Evolutionary conservation across 2,888 invertebrate genomes (phyloP).

Genomic region (Perizoma flavofasciatum): DNA sequence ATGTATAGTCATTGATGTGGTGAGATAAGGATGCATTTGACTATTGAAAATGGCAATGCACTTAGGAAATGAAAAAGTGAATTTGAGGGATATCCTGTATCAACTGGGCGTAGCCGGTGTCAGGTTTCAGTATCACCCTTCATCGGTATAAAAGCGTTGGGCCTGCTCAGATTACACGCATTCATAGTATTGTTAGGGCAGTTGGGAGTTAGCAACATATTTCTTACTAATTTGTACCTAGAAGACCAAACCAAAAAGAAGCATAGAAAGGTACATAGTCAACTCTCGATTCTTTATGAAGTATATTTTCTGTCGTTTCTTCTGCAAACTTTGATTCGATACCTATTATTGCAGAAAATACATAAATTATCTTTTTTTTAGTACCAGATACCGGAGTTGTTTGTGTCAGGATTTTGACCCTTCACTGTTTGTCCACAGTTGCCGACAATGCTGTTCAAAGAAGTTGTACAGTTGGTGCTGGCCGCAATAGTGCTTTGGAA

Average conservation of each 20-base stretch:
- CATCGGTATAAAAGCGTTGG: conserved; percentile 71
- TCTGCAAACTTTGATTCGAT: background rate
- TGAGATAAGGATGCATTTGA: conserved; percentile 60
- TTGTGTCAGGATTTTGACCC: too few species aligned
- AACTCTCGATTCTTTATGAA: too few species aligned
- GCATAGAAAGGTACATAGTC: background rate
- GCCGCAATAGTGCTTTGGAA: conserved; percentile 60
- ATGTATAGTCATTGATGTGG: conserved; percentile 30
- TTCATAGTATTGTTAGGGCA: conserved; percentile 38
- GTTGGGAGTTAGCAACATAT: conserved; percentile 10
- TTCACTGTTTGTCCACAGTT: conserved; percentile 25
- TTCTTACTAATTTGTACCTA: background rate
- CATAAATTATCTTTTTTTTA: background rate
- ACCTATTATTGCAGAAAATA: background rate
- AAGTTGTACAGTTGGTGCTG: conserved; percentile 60
- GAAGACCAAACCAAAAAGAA: background rate
- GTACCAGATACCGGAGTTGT: too few species aligned
- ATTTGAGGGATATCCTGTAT: conserved; percentile 58
- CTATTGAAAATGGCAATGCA: conserved; percentile 54
- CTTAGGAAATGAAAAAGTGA: conserved; percentile 76
- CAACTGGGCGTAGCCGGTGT: conserved; percentile 66
- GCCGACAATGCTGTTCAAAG: conserved; percentile 61
- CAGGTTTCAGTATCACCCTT: conserved; percentile 72
- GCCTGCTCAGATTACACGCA: conserved; percentile 67
- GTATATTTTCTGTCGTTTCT: too few species aligned